Evolutionary conservation across 1,140 invertebrate genomes (phyloP), one percentile per base, ranked within the genome.

Genomic region (Sitobion miscanthi): DNA sequence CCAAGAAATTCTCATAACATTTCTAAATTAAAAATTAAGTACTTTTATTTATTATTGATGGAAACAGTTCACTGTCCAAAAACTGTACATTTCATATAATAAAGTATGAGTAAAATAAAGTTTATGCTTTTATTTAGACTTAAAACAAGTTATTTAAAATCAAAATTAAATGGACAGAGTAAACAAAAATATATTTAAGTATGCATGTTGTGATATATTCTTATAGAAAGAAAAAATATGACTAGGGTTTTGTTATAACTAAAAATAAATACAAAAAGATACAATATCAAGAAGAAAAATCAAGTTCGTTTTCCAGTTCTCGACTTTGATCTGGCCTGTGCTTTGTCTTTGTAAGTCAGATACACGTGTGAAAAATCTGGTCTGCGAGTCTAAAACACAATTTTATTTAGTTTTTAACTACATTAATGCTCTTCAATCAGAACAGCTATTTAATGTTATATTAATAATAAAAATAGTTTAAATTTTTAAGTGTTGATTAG

Each of bases 281-380:
- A 38, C 5, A 85, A 20, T 14, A 17, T 38, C 7, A 35, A 87
- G 14, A 5, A 42, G 6, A 90, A 91, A 30, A 91, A n/a, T 91
- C 21, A 82, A 91, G 30, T 92, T 21, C 91, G 91, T 92, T 83
- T 92, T 11, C 91, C 91, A 52, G 91, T 92, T 92, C 91, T 92
- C 30, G 91, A 92, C 11, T 92, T 92, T 1, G 91, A 83, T 83
- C 91, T 92, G 17, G 23, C 38, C 52, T 52, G 91, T 25, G 7
- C 35, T 52, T 38, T 92, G 47, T 92, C 91, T 85, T 92, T 92
- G 49, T 92, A 85, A 21, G 91, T 92, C 35, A 92, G 54, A 54
- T 85, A 92, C 14, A 92, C 91, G 1, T 92, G 91, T 83, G 91
- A 92, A 85, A 92, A 92, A 52, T 92, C 91, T 85, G 91, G 91